Conservation (phyloP, 2,113 vertebrate species). For the Benitochromis conjunctus region DNA sequence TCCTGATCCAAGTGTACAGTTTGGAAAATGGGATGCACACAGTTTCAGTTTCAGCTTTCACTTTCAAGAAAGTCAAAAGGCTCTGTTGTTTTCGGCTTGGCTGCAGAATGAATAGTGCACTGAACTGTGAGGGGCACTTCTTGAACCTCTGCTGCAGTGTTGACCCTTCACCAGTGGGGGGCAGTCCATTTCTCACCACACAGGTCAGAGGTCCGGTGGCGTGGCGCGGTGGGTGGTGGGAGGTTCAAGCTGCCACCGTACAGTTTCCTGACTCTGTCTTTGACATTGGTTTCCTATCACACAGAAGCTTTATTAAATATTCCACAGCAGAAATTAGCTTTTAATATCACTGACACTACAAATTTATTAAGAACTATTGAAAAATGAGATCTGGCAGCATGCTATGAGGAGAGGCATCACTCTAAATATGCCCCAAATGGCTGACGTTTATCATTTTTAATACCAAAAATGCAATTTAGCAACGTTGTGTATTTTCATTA, state of each 20-base stretch:
- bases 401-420: slow-evolving; percentile 24
- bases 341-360: slow-evolving; percentile 64
- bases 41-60: slow-evolving; percentile 60
- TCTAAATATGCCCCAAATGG: slow-evolving; percentile 55
- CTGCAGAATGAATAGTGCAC: slow-evolving; percentile 60
- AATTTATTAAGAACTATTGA: slow-evolving; percentile 66
- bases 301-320: slow-evolving; percentile 54
- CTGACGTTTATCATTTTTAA: slow-evolving; percentile 67
- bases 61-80: slow-evolving; percentile 60
- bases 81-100: slow-evolving; percentile 28
- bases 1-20: slow-evolving; percentile 5
- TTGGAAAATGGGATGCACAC: slow-evolving; percentile 34
- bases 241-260: slow-evolving; percentile 58
- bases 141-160: slow-evolving; percentile 61
- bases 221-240: slow-evolving; percentile 38
- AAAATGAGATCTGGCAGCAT: slow-evolving; percentile 54
- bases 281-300: slow-evolving; percentile 66
- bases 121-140: slow-evolving; percentile 56
- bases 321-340: slow-evolving; percentile 56
- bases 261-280: slow-evolving; percentile 44
- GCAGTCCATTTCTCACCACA: slow-evolving; percentile 49
- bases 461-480: slow-evolving; percentile 61
- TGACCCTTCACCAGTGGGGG: slow-evolving; percentile 72
- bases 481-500: slow-evolving; percentile 59
- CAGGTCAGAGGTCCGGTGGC: slow-evolving; percentile 41